Conservation (phyloP, 2,888 invertebrate genomes). For the Salticus scenicus region DNA sequence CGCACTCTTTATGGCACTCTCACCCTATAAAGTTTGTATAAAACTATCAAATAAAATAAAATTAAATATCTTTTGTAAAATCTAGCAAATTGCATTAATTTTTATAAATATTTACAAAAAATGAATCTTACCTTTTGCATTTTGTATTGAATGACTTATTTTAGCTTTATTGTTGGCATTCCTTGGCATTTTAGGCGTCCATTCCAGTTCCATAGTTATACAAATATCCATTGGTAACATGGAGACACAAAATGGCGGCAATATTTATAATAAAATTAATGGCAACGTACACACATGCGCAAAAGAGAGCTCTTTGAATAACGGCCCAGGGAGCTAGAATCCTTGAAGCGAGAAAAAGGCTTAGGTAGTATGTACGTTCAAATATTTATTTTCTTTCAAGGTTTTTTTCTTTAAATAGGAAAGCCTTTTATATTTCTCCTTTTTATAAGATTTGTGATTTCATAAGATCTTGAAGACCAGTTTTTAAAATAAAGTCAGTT, state of each 20-base stretch:
- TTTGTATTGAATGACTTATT: constrained; percentile 9
- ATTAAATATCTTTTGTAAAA: too few relatives aligned
- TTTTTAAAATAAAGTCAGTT: too few relatives aligned
- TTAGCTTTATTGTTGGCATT: not conserved
- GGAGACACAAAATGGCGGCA: constrained; percentile 29
- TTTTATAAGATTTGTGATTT: too few relatives aligned
- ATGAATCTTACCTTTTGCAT: constrained; percentile 33
- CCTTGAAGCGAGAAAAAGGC: constrained; percentile 22
- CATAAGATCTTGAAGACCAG: too few relatives aligned
- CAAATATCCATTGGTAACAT: constrained; percentile 65
- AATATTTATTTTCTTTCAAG: too few relatives aligned
- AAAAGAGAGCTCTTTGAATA: not conserved
- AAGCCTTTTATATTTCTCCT: too few relatives aligned
- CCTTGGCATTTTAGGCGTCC: constrained; percentile 42
- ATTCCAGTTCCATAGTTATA: constrained; percentile 65
- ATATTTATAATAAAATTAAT: not conserved
- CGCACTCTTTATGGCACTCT: too few relatives aligned
- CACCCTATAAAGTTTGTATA: too few relatives aligned
- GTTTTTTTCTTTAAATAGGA: not conserved
- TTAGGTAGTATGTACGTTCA: not conserved
- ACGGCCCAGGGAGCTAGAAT: constrained; percentile 30
- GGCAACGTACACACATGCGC: not conserved
- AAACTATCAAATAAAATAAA: too few relatives aligned
- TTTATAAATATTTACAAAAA: too few relatives aligned
- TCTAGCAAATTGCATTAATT: too few relatives aligned